A percentile compares a stretch with the other conserved stretches of the same genome.
Evolutionary conservation across 2,888 invertebrate species (phyloP).

Genomic region (Dryococelus australis): DNA sequence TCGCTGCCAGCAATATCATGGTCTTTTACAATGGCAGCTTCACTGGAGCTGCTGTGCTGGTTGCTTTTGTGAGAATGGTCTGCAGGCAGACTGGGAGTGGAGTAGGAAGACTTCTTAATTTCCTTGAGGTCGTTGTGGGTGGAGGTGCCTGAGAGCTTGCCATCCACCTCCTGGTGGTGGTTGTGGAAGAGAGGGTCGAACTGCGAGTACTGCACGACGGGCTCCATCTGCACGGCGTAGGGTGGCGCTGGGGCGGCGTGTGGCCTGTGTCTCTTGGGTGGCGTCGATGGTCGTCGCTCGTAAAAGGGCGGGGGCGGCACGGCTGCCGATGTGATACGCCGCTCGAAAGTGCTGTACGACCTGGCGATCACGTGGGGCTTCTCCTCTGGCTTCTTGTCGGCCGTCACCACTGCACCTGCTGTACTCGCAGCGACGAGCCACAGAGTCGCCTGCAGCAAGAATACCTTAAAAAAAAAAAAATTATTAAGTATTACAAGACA

Average conservation of each 20-base stretch:
- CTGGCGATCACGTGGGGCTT: background rate
- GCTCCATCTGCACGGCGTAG: constrained; percentile 83
- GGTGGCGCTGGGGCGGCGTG: constrained; percentile 63
- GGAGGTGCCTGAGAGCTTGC: constrained; percentile 25
- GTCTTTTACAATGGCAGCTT: constrained; percentile 19
- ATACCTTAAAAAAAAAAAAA: background rate
- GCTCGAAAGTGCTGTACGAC: background rate
- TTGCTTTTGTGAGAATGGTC: constrained; percentile 33
- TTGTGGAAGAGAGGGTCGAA: constrained; percentile 71
- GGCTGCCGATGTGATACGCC: background rate
- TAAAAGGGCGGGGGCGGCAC: background rate
- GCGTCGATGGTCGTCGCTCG: background rate
- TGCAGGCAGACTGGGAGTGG: constrained; percentile 23
- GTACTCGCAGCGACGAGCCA: background rate
- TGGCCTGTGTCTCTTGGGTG: constrained; percentile 35
- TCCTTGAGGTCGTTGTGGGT: constrained; percentile 35
- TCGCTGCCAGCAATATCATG: constrained; percentile 27
- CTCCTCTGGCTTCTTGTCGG: background rate
- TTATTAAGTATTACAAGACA: too few relatives aligned
- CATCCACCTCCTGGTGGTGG: constrained; percentile 27
- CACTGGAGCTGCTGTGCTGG: constrained; percentile 31
- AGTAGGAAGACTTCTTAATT: constrained; percentile 25
- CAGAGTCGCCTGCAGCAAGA: background rate
- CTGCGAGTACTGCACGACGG: constrained; percentile 79
- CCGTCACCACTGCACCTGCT: background rate